Percentiles rank a stretch among this genome's conserved stretches.
Evolutionary conservation across 1,140 invertebrate genomes (phyloP).

Genomic region (Drosophila kikkawai): DNA sequence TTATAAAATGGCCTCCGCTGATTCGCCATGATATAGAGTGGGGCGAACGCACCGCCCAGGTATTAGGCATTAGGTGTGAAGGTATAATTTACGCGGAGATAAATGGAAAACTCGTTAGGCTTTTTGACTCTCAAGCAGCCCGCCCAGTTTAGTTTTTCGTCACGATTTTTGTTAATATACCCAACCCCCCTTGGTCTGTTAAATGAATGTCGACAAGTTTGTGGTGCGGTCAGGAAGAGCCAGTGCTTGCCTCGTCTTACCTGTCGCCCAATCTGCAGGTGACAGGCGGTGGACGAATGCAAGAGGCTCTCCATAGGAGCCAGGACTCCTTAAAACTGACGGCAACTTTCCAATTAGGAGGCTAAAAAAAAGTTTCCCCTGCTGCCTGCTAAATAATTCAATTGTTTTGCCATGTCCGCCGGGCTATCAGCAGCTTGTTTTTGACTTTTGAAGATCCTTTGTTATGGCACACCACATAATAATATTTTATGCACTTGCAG

Average conservation of each 20-base stretch:
- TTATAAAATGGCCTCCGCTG: constrained; percentile 50
- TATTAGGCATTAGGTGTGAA: constrained; percentile 41
- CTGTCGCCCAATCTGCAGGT: constrained; percentile 40
- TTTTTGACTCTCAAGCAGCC: not conserved
- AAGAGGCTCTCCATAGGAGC: not conserved
- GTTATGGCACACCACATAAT: constrained; percentile 23
- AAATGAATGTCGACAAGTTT: constrained; percentile 41
- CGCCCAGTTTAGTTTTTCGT: constrained; percentile 22
- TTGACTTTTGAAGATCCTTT: constrained; percentile 36
- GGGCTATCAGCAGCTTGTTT: constrained; percentile 32
- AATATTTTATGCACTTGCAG: constrained; percentile 56
- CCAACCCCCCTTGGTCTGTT: constrained; percentile 14
- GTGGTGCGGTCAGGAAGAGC: constrained; percentile 10
- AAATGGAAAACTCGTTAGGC: constrained; percentile 40
- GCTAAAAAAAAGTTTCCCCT: constrained; percentile 44
- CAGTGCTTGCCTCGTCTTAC: not conserved
- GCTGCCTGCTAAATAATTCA: constrained; percentile 44
- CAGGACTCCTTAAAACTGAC: not conserved
- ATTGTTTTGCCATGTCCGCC: constrained; percentile 38
- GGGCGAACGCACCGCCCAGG: not conserved
- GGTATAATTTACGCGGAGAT: constrained; percentile 46
- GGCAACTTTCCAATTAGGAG: constrained; percentile 66
- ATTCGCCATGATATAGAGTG: constrained; percentile 25
- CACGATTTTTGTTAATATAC: not conserved
- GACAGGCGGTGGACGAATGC: constrained; percentile 37